Evolutionary conservation across 2,797 vertebrate species (phyloP).

Genomic region (Anableps anableps): DNA sequence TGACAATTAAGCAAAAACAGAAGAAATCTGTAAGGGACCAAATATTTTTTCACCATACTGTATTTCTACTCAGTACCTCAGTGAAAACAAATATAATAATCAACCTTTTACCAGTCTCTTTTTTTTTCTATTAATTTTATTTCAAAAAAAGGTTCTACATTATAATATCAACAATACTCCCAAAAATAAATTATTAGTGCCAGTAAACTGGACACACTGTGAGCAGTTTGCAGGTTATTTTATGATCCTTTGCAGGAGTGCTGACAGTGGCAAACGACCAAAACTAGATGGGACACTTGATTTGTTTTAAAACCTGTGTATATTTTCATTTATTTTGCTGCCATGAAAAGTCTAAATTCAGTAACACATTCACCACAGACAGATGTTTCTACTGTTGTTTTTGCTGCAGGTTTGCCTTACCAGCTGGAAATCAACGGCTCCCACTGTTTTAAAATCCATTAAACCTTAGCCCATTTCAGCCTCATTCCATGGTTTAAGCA

Average conservation of each 20-base stretch:
- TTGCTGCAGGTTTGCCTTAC: slow-evolving; percentile 46
- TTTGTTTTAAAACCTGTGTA: slow-evolving; percentile 33
- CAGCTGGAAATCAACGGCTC: slow-evolving; percentile 47
- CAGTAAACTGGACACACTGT: slow-evolving; percentile 10
- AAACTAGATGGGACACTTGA: slow-evolving; percentile 3
- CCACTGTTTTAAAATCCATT: slow-evolving; percentile 50
- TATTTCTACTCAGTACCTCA: background rate
- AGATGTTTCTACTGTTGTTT: slow-evolving; percentile 44
- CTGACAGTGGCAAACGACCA: slow-evolving; percentile 19
- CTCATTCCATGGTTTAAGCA: slow-evolving; percentile 20
- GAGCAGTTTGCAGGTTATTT: slow-evolving; percentile 1
- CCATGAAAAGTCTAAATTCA: slow-evolving; percentile 26
- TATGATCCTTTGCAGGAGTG: slow-evolving; percentile 10
- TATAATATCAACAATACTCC: background rate
- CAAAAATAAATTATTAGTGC: background rate
- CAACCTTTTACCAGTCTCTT: background rate
- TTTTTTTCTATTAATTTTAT: background rate
- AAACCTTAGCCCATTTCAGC: slow-evolving; percentile 36
- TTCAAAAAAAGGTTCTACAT: slow-evolving; percentile 2
- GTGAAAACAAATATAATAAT: background rate
- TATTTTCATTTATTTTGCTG: slow-evolving; percentile 7
- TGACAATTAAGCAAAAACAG: background rate
- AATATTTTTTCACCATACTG: background rate
- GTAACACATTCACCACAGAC: slow-evolving; percentile 44
- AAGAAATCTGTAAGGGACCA: background rate